phyloP scores from a whole-genome alignment of 2,113 vertebrate genomes.

The Andinoacara biseriatus region DNA sequence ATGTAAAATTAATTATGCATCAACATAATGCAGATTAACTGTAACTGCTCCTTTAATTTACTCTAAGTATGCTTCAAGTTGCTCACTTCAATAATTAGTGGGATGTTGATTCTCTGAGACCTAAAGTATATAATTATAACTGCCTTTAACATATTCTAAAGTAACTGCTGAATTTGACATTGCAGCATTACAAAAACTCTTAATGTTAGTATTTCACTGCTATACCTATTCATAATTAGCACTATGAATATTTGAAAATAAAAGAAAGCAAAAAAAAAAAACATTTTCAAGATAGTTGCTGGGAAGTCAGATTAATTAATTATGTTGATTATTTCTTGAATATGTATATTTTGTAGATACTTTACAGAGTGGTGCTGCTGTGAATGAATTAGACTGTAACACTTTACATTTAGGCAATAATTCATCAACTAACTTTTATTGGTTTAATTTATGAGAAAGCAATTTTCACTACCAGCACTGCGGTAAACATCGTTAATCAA shows the following conservation, averaged over 20 bases:
- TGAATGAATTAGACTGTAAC: conserved; percentile 76
- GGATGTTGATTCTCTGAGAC: neutral
- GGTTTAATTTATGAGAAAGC: conserved; percentile 84
- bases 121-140: conserved; percentile 6
- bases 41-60: conserved; percentile 12
- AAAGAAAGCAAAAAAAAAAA: conserved; percentile 12
- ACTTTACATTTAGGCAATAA: conserved; percentile 80
- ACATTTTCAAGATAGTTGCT: conserved; percentile 17
- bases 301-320: conserved; percentile 62
- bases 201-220: neutral
- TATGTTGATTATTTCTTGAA: conserved; percentile 65
- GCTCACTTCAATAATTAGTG: neutral
- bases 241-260: conserved; percentile 28
- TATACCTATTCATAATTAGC: conserved; percentile 19
- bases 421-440: conserved; percentile 84
- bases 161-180: conserved; percentile 1
- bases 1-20: neutral
- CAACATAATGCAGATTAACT: conserved; percentile 2
- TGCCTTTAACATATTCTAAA: neutral
- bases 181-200: neutral
- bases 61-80: neutral
- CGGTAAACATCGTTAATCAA: conserved; percentile 86
- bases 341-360: conserved; percentile 70
- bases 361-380: conserved; percentile 57
- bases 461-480: conserved; percentile 81